Percentiles rank a stretch among this genome's conserved stretches.
Conservation (phyloP, 2,888 invertebrate species). For the Eremobia ochroleuca region DNA sequence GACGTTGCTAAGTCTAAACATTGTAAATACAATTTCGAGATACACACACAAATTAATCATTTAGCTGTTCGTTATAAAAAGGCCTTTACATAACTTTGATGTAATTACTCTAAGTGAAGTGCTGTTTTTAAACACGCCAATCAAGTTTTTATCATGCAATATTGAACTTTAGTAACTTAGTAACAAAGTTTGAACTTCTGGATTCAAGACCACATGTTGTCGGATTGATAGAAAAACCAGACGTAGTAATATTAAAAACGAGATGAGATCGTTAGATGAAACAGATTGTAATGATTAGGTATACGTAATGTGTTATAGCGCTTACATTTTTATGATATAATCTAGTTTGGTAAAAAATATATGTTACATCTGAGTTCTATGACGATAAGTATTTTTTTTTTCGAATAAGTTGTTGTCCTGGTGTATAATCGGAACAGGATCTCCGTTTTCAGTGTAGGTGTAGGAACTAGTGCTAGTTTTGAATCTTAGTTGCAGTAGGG, state of each 20-base stretch:
- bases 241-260: slow-evolving; percentile 15
- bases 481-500: too few relatives aligned
- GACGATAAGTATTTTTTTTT: too few relatives aligned
- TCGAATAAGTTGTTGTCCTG: background rate
- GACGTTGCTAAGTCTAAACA: background rate
- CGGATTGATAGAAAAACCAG: slow-evolving; percentile 26
- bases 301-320: slow-evolving; percentile 19
- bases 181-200: background rate
- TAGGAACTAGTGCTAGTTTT: too few relatives aligned
- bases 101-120: slow-evolving; percentile 48
- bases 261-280: slow-evolving; percentile 47
- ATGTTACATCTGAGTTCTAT: background rate
- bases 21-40: slow-evolving; percentile 22
- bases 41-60: slow-evolving; percentile 25
- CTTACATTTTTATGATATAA: slow-evolving; percentile 9
- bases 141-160: background rate
- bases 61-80: slow-evolving; percentile 22
- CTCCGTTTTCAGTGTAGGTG: background rate
- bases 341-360: slow-evolving; percentile 13
- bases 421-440: background rate
- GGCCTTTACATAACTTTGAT: slow-evolving; percentile 46
- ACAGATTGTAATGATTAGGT: slow-evolving; percentile 30
- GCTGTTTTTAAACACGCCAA: slow-evolving; percentile 13
- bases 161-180: background rate
- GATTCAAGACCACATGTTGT: too few relatives aligned